A percentile compares a stretch with the other conserved stretches of the same genome.
phyloP scores from a whole-genome alignment of 1,140 invertebrate species.

The Drosophila tropicalis region DNA sequence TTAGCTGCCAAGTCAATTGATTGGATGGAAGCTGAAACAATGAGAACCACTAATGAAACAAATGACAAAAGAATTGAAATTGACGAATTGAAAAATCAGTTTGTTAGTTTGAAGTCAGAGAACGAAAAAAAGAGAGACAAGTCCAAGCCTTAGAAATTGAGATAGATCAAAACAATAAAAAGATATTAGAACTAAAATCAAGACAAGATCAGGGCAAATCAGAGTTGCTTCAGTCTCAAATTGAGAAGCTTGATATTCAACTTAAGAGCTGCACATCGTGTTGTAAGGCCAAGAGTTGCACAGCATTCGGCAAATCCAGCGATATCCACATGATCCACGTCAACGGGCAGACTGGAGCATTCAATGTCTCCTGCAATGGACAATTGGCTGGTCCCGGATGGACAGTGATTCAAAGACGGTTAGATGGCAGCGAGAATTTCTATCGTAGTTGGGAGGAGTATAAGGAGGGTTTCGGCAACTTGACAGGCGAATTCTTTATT shows the following conservation, averaged over 20 bases:
- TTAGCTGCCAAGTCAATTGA: no score
- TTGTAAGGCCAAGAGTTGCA: conserved; percentile 18
- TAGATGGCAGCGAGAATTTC: conserved; percentile 43
- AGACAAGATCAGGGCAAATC: background rate
- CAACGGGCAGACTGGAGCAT: background rate
- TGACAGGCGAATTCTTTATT: conserved; percentile 51
- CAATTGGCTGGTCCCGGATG: conserved; percentile 30
- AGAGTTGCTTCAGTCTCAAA: background rate
- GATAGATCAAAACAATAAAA: background rate
- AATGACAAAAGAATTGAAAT: background rate
- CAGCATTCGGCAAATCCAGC: conserved; percentile 3
- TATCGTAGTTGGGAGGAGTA: conserved; percentile 49
- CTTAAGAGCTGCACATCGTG: background rate
- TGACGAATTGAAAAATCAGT: background rate
- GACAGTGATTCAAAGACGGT: conserved; percentile 46
- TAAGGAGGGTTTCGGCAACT: conserved; percentile 44
- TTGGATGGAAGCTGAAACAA: background rate
- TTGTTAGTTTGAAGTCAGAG: no score
- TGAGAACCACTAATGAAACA: background rate
- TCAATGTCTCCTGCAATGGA: conserved; percentile 31
- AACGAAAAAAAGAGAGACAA: no score
- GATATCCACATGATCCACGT: conserved; percentile 18
- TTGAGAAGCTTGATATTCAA: background rate
- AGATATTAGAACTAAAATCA: background rate
- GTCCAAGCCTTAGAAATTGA: no score